Base-by-base conservation (phyloP, 2,113 vertebrate species). In the Oncorhynchus kisutch region DNA sequence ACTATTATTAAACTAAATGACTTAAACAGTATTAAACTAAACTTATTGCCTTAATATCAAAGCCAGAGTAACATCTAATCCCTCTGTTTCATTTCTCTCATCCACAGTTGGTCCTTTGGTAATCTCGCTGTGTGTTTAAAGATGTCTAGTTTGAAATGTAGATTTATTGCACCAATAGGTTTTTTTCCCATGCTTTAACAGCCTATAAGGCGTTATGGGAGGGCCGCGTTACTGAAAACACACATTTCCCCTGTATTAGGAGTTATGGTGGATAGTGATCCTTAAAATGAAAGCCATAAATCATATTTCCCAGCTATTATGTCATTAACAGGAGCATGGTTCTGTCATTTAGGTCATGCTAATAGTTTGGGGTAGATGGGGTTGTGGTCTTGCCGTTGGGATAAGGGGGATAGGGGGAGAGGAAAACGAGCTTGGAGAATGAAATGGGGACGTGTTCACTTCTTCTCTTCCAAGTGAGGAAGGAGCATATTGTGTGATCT, bases 141-240 rank as follows among this genome's bases (percentile, higher is more conserved):
- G 82, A 84, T 81, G 87, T 90, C 88, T 84, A 70, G 81, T 91
- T 88, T 89, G 78, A 91, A 91, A 92, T 88, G 85, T 86, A 90
- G 90, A 94, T 94, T 94, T 93, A 94, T 93, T 90, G 86, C 85
- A 86, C 90, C 89, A 93, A 93, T 93, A 91, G 92, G 90, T 88
- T 92, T 82, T 90, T 91, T 92, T 88, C 90, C 90, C 87, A 87
- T 88, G 90, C 90, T 91, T 93, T 92, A 92, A 91, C 88, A 90
- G 90, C 78, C 90, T 84, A 90, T 91, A 87, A 88, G 88, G 84
- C 84, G 84, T 82, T 86, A 90, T 85, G 84, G 88, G 84, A 88
- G 85, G 84, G 87, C 82, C 82, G 83, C 82, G 82, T 89, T 89
- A 87, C 87, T 91, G 88, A 92, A 93, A 94, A 93, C 89, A 93